Evolutionary conservation across 35 echinoderm and acorn worm genomes (phyloP).

Genomic region (Anneissia japonica): DNA sequence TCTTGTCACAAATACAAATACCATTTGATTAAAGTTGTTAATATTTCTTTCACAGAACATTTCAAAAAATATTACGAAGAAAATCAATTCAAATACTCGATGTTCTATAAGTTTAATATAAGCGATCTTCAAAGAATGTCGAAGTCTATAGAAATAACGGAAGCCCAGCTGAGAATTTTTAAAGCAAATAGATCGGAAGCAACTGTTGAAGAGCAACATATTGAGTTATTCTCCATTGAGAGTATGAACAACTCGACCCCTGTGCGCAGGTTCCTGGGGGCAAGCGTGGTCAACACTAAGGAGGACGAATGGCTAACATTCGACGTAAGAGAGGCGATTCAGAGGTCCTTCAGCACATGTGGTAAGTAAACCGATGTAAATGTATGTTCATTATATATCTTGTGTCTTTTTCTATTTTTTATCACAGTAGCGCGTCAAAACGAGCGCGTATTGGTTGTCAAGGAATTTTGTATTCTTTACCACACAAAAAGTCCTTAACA

Average conservation of each 20-base stretch:
- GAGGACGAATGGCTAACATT: neutral
- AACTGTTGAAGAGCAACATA: neutral
- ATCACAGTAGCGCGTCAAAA: no score
- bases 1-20: no score
- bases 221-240: neutral
- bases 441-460: no score
- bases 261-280: neutral
- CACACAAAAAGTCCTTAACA: no score
- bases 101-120: neutral
- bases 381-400: no score
- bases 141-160: neutral
- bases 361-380: neutral
- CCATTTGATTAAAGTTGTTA: neutral
- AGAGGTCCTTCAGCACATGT: neutral
- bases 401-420: no score
- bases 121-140: neutral
- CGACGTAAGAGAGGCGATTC: neutral
- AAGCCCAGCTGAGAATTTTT: neutral
- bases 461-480: no score
- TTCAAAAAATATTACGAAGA: neutral
- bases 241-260: neutral
- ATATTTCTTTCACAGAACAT: neutral
- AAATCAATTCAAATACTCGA: neutral
- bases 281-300: neutral
- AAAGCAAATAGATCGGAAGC: neutral